A percentile compares a stretch with the other conserved stretches of the same genome.
These are phyloP conservation scores for Nephrotoma guestfalica DNA, from an alignment of 2,888 invertebrate genomes.

Conservation along the genomic window DNA sequence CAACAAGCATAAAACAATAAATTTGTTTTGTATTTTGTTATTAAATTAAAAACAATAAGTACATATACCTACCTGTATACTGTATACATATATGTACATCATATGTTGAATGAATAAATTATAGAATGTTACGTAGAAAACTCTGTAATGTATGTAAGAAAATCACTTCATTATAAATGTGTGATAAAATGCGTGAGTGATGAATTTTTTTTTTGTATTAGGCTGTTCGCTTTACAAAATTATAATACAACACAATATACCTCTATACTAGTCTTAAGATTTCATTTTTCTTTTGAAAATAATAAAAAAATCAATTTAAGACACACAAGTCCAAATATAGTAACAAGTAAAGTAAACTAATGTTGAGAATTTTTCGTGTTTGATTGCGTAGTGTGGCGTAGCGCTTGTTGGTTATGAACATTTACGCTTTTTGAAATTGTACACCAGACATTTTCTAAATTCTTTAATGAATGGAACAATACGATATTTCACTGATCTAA, in stretches of 20 bases:
- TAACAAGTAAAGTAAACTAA: neutral
- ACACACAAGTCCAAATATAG: neutral
- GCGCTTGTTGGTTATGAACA: neutral
- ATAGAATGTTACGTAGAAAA: neutral
- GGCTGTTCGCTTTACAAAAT: neutral
- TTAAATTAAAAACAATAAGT: neutral
- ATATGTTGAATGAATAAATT: too few relatives aligned
- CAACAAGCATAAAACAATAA: neutral
- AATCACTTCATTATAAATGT: neutral
- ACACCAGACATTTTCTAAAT: neutral
- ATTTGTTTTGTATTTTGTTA: neutral
- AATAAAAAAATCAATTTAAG: neutral
- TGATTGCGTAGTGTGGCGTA: neutral
- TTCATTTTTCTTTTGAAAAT: neutral
- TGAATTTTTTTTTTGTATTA: neutral
- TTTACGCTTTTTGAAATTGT: neutral
- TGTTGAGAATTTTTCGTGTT: neutral
- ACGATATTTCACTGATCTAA: too few relatives aligned
- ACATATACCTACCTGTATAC: neutral
- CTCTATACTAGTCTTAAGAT: neutral
- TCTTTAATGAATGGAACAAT: neutral
- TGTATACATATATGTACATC: too few relatives aligned
- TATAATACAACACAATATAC: neutral
- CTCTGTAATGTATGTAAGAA: neutral
- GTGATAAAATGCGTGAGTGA: neutral